These are phyloP conservation scores for Oreochromis niloticus DNA, from an alignment of 2,113 vertebrate genomes.

Conservation along the genomic window DNA sequence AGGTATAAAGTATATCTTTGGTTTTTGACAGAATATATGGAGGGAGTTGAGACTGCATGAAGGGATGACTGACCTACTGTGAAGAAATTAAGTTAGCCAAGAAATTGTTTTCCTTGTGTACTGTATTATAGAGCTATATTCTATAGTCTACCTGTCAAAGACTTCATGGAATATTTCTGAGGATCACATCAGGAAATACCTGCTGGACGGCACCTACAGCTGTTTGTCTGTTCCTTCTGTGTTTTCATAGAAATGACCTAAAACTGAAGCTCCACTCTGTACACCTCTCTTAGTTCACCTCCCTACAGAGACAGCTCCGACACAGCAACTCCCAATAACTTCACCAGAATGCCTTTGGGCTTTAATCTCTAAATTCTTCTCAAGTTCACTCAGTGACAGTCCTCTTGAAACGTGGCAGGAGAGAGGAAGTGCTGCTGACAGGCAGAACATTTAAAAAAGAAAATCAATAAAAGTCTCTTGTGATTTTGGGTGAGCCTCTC, in stretches of 20 bases:
- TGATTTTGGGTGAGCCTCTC: slow-evolving; percentile 35
- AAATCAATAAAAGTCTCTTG: slow-evolving; percentile 52
- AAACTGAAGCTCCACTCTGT: background rate
- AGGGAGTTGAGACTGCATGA: background rate
- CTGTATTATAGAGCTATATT: background rate
- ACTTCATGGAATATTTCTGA: fast-evolving
- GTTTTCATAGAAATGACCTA: background rate
- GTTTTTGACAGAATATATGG: background rate
- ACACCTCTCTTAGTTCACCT: background rate
- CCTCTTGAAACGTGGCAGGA: slow-evolving; percentile 8
- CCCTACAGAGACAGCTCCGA: background rate
- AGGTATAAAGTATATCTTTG: background rate
- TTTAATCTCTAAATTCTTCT: slow-evolving; percentile 32
- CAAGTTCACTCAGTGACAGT: slow-evolving; percentile 13
- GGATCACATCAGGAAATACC: background rate
- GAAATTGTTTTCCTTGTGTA: background rate
- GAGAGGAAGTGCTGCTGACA: slow-evolving; percentile 25
- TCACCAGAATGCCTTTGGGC: background rate
- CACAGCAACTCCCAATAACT: background rate
- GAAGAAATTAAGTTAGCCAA: background rate
- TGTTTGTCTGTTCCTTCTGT: background rate
- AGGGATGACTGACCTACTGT: background rate
- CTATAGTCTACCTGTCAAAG: background rate
- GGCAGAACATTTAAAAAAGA: slow-evolving; percentile 24
- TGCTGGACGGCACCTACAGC: background rate